These are phyloP conservation scores for Parauchenoglanis ngamensis DNA, from an alignment of 2,797 vertebrate species.

Conservation along the genomic window DNA sequence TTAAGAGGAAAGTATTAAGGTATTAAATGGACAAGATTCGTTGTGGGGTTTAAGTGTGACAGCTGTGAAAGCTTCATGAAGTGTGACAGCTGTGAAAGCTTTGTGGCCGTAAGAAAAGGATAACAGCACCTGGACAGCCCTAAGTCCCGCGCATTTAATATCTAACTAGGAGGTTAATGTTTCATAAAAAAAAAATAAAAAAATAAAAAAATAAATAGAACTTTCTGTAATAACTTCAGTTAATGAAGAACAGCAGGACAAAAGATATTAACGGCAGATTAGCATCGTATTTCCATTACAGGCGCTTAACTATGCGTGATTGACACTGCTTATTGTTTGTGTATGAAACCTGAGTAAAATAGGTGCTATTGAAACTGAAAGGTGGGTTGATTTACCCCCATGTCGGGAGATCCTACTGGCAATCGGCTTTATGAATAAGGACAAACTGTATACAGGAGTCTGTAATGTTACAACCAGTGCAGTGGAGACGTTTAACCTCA, in stretches of 20 bases:
- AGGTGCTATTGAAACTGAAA: neutral
- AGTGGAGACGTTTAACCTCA: neutral
- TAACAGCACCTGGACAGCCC: conserved; percentile 2
- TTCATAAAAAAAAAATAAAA: neutral
- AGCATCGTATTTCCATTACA: conserved; percentile 35
- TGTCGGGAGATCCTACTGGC: neutral
- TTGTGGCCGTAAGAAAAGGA: neutral
- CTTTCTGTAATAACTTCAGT: conserved; percentile 25
- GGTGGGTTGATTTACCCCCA: conserved; percentile 20
- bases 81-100: conserved; percentile 18
- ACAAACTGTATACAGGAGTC: neutral
- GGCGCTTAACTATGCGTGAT: conserved; percentile 24
- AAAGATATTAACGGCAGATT: conserved; percentile 35
- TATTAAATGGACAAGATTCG: neutral
- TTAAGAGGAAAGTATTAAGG: neutral
- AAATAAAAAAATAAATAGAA: neutral
- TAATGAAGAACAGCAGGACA: conserved; percentile 46
- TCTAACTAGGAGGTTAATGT: conserved; percentile 30
- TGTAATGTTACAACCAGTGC: neutral
- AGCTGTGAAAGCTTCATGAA: neutral
- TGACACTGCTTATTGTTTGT: conserved; percentile 20
- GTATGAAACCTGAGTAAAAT: conserved; percentile 7
- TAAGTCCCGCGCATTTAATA: conserved; percentile 26
- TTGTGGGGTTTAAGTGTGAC: neutral
- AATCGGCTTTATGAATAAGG: neutral